A percentile compares a stretch with the other conserved stretches of the same genome.
phyloP scores from a whole-genome alignment of 2,888 invertebrate genomes.

The Meloe dianella region DNA sequence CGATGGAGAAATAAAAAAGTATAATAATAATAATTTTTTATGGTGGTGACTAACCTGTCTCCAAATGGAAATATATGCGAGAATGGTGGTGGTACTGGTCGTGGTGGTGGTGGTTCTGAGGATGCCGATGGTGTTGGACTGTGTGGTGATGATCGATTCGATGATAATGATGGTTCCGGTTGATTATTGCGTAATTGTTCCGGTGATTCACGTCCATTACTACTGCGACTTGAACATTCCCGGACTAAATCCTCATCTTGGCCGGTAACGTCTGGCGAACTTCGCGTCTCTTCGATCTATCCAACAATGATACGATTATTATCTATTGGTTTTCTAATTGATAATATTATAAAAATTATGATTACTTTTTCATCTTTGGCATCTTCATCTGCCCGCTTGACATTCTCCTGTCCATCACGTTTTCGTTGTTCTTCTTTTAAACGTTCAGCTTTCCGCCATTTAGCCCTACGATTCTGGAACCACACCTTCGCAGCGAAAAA shows the following conservation, averaged over 20 bases:
- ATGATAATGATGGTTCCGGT: slow-evolving; percentile 45
- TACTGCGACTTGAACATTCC: slow-evolving; percentile 56
- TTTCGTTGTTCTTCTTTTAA: slow-evolving; percentile 90
- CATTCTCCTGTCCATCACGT: slow-evolving; percentile 74
- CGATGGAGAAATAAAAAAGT: not conserved
- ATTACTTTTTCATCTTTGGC: slow-evolving; percentile 66
- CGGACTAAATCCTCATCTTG: slow-evolving; percentile 51
- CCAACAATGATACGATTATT: no score
- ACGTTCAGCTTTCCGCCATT: slow-evolving; percentile 91
- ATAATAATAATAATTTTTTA: no score
- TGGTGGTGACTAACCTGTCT: slow-evolving; percentile 61
- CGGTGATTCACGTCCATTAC: slow-evolving; percentile 47
- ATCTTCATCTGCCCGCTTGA: slow-evolving; percentile 66
- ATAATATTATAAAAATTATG: no score
- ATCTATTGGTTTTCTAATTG: no score
- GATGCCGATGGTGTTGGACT: slow-evolving; percentile 67
- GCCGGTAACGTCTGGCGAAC: slow-evolving; percentile 50
- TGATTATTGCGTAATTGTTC: slow-evolving; percentile 41
- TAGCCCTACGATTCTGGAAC: slow-evolving; percentile 92
- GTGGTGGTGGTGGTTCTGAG: slow-evolving; percentile 66
- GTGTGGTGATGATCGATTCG: slow-evolving; percentile 58
- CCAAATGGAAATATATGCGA: slow-evolving; percentile 72
- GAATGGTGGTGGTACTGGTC: slow-evolving; percentile 64
- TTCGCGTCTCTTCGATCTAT: slow-evolving; percentile 50
- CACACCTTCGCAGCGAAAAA: slow-evolving; percentile 76